Percentiles rank a stretch among this genome's conserved stretches.
phyloP scores from a whole-genome alignment of 2,797 vertebrate genomes.

The Enteromius viviparus region DNA sequence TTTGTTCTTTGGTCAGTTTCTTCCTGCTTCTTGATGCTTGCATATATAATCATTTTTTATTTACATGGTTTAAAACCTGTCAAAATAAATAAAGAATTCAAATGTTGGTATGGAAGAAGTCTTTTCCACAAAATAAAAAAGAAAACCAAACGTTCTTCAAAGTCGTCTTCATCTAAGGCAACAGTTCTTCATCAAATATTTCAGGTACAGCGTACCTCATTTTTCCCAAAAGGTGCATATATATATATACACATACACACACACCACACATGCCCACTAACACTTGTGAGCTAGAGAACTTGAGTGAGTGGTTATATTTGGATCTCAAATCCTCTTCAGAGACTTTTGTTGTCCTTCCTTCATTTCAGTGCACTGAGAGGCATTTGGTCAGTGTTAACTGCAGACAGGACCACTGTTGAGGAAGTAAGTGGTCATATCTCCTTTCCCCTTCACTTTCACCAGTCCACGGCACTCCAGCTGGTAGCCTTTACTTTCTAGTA shows the following conservation, averaged over 20 bases:
- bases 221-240: constrained; percentile 49
- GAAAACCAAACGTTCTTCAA: constrained; percentile 64
- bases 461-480: constrained; percentile 89
- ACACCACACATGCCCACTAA: constrained; percentile 31
- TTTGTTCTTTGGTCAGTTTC: constrained; percentile 83
- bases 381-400: constrained; percentile 77
- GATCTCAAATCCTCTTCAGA: constrained; percentile 58
- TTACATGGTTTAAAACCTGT: constrained; percentile 64
- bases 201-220: constrained; percentile 64
- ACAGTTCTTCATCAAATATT: constrained; percentile 71
- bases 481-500: constrained; percentile 90
- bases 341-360: constrained; percentile 59
- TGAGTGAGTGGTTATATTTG: constrained; percentile 48
- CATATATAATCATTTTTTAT: constrained; percentile 73
- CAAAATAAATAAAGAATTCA: constrained; percentile 76
- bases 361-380: constrained; percentile 67
- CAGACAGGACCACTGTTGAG: constrained; percentile 87
- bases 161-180: constrained; percentile 75
- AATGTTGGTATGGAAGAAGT: constrained; percentile 55
- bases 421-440: constrained; percentile 98
- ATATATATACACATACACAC: background rate
- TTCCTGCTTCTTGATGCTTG: constrained; percentile 74
- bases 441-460: constrained; percentile 97
- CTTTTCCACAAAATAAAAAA: constrained; percentile 52
- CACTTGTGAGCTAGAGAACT: constrained; percentile 57